Evolutionary conservation across 2,113 vertebrate genomes (phyloP).

Genomic region (Rattus rattus): DNA sequence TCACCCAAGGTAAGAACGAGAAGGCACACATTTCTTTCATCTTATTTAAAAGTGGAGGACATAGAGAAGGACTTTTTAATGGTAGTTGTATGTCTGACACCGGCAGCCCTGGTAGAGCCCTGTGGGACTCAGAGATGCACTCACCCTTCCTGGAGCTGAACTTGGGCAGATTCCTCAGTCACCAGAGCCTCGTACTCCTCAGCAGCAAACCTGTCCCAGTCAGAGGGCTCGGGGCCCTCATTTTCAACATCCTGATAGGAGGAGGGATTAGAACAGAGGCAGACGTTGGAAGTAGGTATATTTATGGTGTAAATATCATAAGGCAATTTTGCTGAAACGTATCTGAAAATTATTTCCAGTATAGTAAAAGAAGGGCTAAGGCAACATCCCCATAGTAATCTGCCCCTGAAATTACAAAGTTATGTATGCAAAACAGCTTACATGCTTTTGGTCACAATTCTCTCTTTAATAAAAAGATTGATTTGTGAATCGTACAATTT

Average conservation of each 20-base stretch:
- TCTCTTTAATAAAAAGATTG: neutral
- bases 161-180: constrained; percentile 96
- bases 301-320: neutral
- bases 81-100: neutral
- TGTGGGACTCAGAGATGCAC: constrained; percentile 39
- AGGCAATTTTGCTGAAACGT: neutral
- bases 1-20: neutral
- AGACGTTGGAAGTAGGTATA: neutral
- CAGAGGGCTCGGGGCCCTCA: constrained; percentile 96
- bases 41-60: neutral
- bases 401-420: neutral
- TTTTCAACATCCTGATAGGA: constrained; percentile 92
- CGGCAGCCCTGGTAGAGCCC: neutral
- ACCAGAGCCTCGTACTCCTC: constrained; percentile 99
- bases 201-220: constrained; percentile 98
- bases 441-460: neutral
- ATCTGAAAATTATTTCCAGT: constrained; percentile 30
- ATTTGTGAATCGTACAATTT: neutral
- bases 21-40: neutral
- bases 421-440: neutral
- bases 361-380: neutral
- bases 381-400: neutral
- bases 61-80: constrained; percentile 40
- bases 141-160: constrained; percentile 96
- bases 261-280: constrained; percentile 13